Base-by-base conservation (phyloP, 2,888 invertebrate species). In the Nesidiocoris tenuis region DNA sequence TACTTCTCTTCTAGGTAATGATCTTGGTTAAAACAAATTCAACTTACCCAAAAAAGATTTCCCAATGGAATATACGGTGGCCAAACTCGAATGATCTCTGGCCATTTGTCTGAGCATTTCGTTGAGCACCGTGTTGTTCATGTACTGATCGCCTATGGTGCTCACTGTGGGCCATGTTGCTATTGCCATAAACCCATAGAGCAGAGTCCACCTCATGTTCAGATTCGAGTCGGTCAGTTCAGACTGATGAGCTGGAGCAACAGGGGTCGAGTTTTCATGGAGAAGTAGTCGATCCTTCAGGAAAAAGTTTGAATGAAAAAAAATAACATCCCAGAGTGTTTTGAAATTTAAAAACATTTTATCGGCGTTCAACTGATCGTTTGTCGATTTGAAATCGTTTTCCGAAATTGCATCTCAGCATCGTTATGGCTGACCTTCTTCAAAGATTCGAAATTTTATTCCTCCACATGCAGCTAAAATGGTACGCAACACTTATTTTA, bases 31-130 rank as follows among this genome's bases (percentile, higher is more conserved):
- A 39, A 39, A 39, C 39, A 12, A 39, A 39, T 39, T 54, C 16
- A 18, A 67, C 70, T 70, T 17, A 70, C 90, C 91, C 83, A 93
- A 88, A 0, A 93, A 90, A 0, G 95, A 94, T 82, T 91, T 89
- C 0, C 99, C 99, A 65, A 96, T 89, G 3, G 88, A 89, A 81
- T 90, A 89, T 0, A 92, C 85, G 80, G 88, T 89, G 0, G 90
- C 91, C 68, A 92, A 83, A 77, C 88, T 85, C 2, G 70, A 25
- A 57, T 23, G 25, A n/a, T 12, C 19, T 7, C 9, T 25, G n/a
- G 21, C 70, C 59, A 70, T 23, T 22, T 5, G 19, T 17, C 24
- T 24, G 2, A 70, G 70, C 17, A 18, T 2, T 24, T 56, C 25
- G 25, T 25, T n/a, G 61, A 70, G 23, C 25, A 59, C 70, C n/a